Base-by-base conservation (phyloP, 2,888 invertebrate species). In the Sinelater perroti region DNA sequence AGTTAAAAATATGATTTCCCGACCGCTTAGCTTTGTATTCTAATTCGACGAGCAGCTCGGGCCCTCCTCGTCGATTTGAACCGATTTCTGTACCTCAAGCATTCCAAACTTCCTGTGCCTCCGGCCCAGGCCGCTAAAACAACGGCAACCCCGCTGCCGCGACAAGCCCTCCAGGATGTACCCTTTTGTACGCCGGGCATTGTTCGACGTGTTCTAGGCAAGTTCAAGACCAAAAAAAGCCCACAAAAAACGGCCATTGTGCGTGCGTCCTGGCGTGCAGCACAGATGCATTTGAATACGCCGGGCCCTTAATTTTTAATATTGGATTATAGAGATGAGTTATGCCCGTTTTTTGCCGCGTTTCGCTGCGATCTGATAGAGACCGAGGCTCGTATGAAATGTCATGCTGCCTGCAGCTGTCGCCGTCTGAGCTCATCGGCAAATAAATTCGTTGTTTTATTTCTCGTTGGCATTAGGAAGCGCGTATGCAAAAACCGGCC, bases 351-450 rank as follows among this genome's bases (percentile, higher is more conserved):
- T 64, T 63, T 62, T 55, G 45, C 45, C 20, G 33, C 14, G 45
- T 58, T 64, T 59, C 45, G 52, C 47, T 53, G 56, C 54, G 56
- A 65, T 65, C 64, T 65, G 63, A 63, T 61, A 59, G 56, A 58
- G 54, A 38, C 50, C 20, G 38, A 51, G 8, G 50, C 28, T 35
- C 40, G 46, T 56, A 53, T 57, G 54, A 61, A 58, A 62, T 63
- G 64, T 62, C 64, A 64, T 63, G 61, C 56, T 56, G 58, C 59
- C 33, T 63, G 64, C 64, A 64, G 64, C 64, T 64, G 64, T 55
- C 56, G 57, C 54, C 61, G 61, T 64, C 62, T 61, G 60, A 58
- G 58, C 55, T 60, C 63, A 62, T 60, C 63, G 60, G 58, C 63
- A 60, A 63, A 62, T 61, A 56, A 63, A 62, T 56, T 57, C 51